Percentiles rank a stretch among this genome's conserved stretches.
Conservation (phyloP, 2,888 invertebrate species). For the Heliothis peltigera region DNA sequence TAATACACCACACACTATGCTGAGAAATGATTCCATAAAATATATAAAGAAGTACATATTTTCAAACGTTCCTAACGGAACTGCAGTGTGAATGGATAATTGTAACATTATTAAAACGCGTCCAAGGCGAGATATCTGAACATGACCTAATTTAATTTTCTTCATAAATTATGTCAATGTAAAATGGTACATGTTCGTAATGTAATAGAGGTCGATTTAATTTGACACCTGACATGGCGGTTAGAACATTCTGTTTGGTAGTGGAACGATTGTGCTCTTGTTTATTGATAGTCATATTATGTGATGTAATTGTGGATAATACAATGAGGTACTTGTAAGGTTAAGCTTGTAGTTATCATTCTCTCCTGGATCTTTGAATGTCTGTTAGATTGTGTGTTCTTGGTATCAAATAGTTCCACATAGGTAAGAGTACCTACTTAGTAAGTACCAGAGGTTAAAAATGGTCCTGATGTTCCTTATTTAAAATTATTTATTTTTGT, state of each 20-base stretch:
- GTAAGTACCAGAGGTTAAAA: too few relatives aligned
- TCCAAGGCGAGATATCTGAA: constrained; percentile 14
- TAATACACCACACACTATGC: too few relatives aligned
- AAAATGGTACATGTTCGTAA: constrained; percentile 25
- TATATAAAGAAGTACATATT: background rate
- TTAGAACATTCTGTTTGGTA: constrained; percentile 16
- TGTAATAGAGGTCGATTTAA: constrained; percentile 36
- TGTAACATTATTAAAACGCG: constrained; percentile 19
- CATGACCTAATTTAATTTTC: constrained; percentile 34
- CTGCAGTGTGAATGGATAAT: background rate
- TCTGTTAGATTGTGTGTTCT: background rate
- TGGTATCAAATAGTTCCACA: too few relatives aligned
- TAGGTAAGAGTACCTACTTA: too few relatives aligned
- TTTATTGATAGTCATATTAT: constrained; percentile 25
- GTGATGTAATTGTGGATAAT: constrained; percentile 4
- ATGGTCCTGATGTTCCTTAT: too few relatives aligned
- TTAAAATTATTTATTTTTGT: too few relatives aligned
- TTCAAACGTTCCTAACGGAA: background rate
- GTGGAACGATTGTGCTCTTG: constrained; percentile 16
- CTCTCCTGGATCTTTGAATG: background rate
- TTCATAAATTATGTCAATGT: constrained; percentile 36
- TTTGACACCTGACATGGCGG: constrained; percentile 31
- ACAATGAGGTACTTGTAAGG: constrained; percentile 10
- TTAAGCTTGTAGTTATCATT: constrained; percentile 12
- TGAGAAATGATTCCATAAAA: too few relatives aligned